phyloP scores from a whole-genome alignment of 2,113 vertebrate genomes.

The Oryzias javanicus region DNA sequence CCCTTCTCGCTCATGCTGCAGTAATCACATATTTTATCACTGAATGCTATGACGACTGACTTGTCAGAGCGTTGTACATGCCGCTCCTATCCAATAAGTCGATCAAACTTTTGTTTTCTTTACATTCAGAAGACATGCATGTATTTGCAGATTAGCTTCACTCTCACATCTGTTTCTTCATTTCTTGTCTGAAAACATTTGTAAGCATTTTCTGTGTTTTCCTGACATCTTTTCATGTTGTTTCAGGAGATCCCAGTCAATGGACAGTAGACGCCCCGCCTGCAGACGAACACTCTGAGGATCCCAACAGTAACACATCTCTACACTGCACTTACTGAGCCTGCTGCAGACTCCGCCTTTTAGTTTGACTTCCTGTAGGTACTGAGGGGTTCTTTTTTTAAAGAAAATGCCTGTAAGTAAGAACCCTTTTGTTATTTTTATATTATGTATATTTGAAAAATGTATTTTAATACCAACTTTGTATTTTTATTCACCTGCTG shows the following conservation, averaged over 20 bases:
- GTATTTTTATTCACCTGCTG: constrained; percentile 22
- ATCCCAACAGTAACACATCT: constrained; percentile 30
- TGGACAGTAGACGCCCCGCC: constrained; percentile 52
- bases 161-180: too few species aligned
- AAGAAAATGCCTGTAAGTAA: constrained; percentile 62
- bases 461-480: constrained; percentile 60
- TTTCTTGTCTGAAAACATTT: too few species aligned
- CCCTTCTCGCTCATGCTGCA: too few species aligned
- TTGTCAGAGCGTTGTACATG: too few species aligned
- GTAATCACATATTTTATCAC: too few species aligned
- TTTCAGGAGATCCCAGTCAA: constrained; percentile 72
- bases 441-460: constrained; percentile 30
- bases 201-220: too few species aligned
- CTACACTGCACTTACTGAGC: constrained; percentile 55
- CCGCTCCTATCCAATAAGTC: too few species aligned
- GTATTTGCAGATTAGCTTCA: too few species aligned
- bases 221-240: background rate
- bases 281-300: constrained; percentile 25
- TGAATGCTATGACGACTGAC: too few species aligned
- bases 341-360: constrained; percentile 27
- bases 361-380: constrained; percentile 44
- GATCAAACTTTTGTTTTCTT: too few species aligned
- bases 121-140: too few species aligned
- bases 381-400: constrained; percentile 49
- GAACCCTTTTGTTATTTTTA: constrained; percentile 47